Evolutionary conservation across 1,140 invertebrate genomes (phyloP), one percentile per base, ranked within the genome.

Genomic region (Carposina sasakii): DNA sequence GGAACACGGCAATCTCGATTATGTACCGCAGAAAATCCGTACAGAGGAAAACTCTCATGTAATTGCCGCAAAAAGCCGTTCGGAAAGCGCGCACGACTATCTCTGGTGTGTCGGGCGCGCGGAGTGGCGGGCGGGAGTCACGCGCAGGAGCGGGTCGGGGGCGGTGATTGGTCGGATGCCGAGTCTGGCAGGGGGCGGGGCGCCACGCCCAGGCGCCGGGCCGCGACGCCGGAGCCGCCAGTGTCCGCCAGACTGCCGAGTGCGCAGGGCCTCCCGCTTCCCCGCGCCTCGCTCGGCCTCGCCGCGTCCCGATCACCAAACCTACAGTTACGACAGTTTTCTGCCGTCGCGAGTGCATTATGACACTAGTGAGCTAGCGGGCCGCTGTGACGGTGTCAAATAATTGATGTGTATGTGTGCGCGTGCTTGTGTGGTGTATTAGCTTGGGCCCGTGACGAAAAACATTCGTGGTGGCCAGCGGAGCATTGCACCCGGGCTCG

Each of bases 161-260:
- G 13, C 41, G 31, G 37, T 34, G 50, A 73, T 71, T 76, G 71
- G 69, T 53, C 48, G 47, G 41, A 19, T 21, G 22, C 22, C 42
- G 28, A n/a, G 50, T 34, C n/a, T 8, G 13, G 5, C 31, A 12
- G 10, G 17, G 64, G 68, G 22, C 50, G 73, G 64, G 72, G 63
- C 74, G 74, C 74, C 71, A 69, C 65, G 57, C 60, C 63, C 62
- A 39, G 60, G 56, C 50, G 59, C 65, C 71, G 53, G 64, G 58
- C 46, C 68, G 62, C 63, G 42, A 48, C 52, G 28, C 53, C 60
- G 67, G 69, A 71, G 78, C 69, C 79, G 78, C 69, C 79, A 85
- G 82, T 85, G 77, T 78, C 74, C 77, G 74, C 66, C 68, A 78
- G 83, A 81, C 83, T 69, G 83, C 81, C 81, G 81, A 83, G 82